phyloP scores from a whole-genome alignment of 2,113 vertebrate genomes.

The Dasyornis broadbenti region DNA sequence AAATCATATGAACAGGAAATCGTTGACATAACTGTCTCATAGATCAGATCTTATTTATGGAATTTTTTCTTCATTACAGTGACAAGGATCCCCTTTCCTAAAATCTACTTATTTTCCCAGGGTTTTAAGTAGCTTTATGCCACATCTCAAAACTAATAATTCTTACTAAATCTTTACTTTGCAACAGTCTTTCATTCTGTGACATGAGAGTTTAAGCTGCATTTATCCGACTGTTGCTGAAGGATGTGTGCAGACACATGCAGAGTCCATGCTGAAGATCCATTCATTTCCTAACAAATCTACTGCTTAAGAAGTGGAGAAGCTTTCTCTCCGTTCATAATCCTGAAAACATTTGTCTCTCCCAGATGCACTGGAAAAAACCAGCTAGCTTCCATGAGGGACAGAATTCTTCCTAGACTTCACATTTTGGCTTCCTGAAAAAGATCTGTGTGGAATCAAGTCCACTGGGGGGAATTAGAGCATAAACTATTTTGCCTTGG shows the following conservation, averaged over 20 bases:
- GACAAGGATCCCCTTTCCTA: neutral
- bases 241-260: neutral
- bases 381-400: neutral
- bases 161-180: neutral
- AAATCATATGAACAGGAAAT: neutral
- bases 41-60: neutral
- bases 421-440: neutral
- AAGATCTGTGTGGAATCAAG: neutral
- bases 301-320: neutral
- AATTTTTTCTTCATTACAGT: neutral
- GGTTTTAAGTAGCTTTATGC: neutral
- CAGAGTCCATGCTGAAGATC: neutral
- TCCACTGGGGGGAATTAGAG: neutral
- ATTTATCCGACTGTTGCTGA: neutral
- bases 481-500: neutral
- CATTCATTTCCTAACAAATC: neutral
- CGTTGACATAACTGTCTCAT: neutral
- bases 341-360: neutral
- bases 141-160: neutral
- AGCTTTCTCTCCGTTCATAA: neutral
- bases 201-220: accelerated
- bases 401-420: neutral
- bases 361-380: neutral
- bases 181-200: neutral
- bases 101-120: neutral